Evolutionary conservation across 2,797 vertebrate species (phyloP).

Genomic region (Bufotes viridis): DNA sequence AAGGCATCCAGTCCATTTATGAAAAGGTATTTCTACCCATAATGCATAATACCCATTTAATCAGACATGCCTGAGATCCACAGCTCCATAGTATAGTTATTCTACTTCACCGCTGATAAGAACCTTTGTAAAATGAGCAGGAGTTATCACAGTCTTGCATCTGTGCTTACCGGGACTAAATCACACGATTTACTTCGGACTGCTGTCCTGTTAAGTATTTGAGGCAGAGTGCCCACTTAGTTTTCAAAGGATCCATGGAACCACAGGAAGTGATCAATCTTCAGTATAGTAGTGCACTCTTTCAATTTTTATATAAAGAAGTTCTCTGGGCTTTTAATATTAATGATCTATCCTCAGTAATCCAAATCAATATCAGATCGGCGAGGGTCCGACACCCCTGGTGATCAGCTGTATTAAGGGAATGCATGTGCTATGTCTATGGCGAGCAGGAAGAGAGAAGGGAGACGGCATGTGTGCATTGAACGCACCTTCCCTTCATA

Average conservation of each 20-base stretch:
- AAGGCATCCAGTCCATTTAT: conserved; percentile 1
- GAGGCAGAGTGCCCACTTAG: neutral
- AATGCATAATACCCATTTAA: conserved; percentile 6
- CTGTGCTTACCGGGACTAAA: neutral
- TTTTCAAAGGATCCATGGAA: neutral
- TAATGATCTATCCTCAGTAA: no score
- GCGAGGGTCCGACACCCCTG: no score
- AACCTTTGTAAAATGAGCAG: neutral
- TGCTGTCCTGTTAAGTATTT: neutral
- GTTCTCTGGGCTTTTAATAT: no score
- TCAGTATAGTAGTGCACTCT: no score
- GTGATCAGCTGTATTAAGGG: no score
- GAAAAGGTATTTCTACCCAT: conserved; percentile 14
- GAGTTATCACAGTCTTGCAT: neutral
- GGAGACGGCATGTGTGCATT: no score
- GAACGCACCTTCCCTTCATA: no score
- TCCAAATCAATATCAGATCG: no score
- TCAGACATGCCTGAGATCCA: neutral
- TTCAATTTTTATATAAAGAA: no score
- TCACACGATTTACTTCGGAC: neutral
- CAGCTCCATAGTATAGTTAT: neutral
- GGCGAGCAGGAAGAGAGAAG: no score
- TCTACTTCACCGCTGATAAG: conserved; percentile 16
- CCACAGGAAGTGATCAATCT: neutral
- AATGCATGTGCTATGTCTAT: no score